These are phyloP conservation scores for Tetragnatha montana DNA, from an alignment of 2,888 invertebrate species.

Conservation along the genomic window DNA sequence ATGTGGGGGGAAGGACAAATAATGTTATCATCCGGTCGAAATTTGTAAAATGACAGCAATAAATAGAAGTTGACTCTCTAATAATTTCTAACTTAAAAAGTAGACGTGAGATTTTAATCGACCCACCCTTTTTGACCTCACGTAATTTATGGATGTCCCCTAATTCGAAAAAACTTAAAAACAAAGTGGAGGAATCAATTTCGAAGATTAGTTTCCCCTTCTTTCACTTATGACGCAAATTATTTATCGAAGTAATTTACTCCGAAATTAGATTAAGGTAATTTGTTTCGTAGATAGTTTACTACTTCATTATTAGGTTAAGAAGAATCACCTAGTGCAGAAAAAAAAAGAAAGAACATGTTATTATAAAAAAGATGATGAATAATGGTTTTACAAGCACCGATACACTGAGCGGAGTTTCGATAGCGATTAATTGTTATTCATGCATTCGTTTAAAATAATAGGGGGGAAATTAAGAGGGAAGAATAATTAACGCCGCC, in stretches of 20 bases:
- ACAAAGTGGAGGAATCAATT: constrained; percentile 40
- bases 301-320: constrained; percentile 6
- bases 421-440: not conserved
- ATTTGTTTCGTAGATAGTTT: constrained; percentile 3
- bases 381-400: not conserved
- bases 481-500: not conserved
- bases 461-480: not conserved
- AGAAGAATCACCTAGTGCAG: not conserved
- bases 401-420: not conserved
- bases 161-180: constrained; percentile 22
- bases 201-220: constrained; percentile 26
- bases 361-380: not conserved
- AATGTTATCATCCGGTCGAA: no score
- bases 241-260: constrained; percentile 27
- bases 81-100: no score
- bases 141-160: no score
- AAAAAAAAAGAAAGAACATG: not conserved
- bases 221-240: constrained; percentile 2
- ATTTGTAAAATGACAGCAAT: no score
- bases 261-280: constrained; percentile 31
- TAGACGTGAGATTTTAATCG: no score
- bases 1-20: no score
- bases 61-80: no score
- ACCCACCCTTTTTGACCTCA: no score
- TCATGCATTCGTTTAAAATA: not conserved